Evolutionary conservation across 2,888 invertebrate genomes (phyloP).

Genomic region (Erpobdella octoculata): DNA sequence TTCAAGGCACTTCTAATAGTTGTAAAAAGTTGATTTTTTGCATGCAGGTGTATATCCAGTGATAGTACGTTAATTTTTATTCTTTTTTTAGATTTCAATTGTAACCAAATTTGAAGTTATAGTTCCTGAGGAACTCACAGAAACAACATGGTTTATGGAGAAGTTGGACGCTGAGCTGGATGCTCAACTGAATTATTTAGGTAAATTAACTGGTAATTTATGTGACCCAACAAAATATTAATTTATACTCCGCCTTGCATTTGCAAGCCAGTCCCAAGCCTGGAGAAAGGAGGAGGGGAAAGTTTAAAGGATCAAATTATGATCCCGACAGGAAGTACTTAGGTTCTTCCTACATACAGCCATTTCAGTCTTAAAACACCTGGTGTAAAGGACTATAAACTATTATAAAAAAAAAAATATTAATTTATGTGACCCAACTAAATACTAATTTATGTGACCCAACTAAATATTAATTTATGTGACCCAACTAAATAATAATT

Average conservation of each 20-base stretch:
- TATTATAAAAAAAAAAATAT: no score
- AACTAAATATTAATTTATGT: background rate
- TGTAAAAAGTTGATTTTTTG: no score
- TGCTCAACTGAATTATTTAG: background rate
- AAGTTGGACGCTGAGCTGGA: background rate
- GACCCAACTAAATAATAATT: background rate
- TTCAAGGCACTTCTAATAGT: no score
- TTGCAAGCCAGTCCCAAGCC: no score
- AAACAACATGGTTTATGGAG: background rate
- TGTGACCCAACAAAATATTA: background rate
- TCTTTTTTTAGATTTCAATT: background rate
- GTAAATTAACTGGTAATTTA: background rate
- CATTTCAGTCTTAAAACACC: no score
- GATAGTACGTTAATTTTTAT: background rate
- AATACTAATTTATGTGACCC: background rate
- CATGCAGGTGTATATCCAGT: no score
- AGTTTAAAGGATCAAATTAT: no score
- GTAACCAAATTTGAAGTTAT: background rate
- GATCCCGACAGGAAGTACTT: no score
- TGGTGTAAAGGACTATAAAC: no score
- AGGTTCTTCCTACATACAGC: no score
- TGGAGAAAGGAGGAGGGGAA: no score
- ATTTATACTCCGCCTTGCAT: no score
- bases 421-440: background rate
- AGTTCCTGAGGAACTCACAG: background rate